phyloP scores from a whole-genome alignment of 1,140 invertebrate genomes.

The Helicoverpa zea region DNA sequence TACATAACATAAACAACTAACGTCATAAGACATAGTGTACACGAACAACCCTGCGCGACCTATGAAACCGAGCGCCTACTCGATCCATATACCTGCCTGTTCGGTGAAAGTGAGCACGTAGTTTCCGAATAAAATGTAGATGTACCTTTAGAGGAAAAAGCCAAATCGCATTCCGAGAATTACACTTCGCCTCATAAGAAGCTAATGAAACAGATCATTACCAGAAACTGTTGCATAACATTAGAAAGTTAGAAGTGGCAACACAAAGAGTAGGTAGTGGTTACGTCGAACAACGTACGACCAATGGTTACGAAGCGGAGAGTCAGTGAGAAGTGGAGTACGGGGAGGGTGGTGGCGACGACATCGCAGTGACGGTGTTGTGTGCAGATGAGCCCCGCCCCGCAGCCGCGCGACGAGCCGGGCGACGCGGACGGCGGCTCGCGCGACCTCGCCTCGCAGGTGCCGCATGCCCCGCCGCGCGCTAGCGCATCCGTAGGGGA shows the following conservation, averaged over 20 bases:
- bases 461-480: constrained; percentile 80
- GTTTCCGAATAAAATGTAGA: constrained; percentile 43
- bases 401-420: constrained; percentile 87
- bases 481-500: constrained; percentile 78
- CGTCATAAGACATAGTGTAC: constrained; percentile 7
- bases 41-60: constrained; percentile 18
- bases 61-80: constrained; percentile 8
- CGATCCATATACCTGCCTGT: constrained; percentile 36
- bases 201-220: constrained; percentile 42
- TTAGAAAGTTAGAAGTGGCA: constrained; percentile 42
- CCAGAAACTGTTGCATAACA: constrained; percentile 33
- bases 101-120: constrained; percentile 46
- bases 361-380: constrained; percentile 83
- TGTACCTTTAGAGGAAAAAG: constrained; percentile 27
- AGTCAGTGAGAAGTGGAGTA: constrained; percentile 83
- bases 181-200: constrained; percentile 25
- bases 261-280: constrained; percentile 44
- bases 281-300: constrained; percentile 27
- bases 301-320: constrained; percentile 69
- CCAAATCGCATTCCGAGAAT: constrained; percentile 23
- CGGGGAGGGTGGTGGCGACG: constrained; percentile 79
- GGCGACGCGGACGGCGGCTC: constrained; percentile 86
- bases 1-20: constrained; percentile 29
- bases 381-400: constrained; percentile 88
- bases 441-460: constrained; percentile 88